phyloP scores from a whole-genome alignment of 2,888 invertebrate genomes.

The Charanyca ferruginea region DNA sequence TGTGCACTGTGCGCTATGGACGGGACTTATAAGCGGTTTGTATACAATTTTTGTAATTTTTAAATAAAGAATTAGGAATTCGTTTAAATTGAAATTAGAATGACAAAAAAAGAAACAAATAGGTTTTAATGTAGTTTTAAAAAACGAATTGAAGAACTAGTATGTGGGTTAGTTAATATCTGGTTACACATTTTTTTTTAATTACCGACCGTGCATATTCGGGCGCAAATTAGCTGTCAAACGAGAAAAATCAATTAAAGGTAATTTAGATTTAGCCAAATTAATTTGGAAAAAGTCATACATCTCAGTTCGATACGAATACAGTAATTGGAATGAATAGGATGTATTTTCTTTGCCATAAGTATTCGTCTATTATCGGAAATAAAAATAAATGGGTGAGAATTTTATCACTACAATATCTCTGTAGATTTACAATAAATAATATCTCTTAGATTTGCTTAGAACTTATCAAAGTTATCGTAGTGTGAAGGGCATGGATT shows the following conservation, averaged over 20 bases:
- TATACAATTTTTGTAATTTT: constrained; percentile 34
- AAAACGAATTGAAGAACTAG: neutral
- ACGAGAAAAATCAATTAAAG: neutral
- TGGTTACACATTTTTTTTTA: neutral
- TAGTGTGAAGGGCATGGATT: constrained; percentile 35
- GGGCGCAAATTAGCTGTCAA: neutral
- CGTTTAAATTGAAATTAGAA: neutral
- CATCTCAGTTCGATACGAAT: no score
- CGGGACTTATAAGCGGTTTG: constrained; percentile 52
- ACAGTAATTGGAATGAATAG: no score
- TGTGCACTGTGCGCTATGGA: constrained; percentile 55
- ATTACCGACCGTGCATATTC: neutral
- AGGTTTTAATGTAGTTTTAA: no score
- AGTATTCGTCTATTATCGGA: neutral
- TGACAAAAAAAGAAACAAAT: no score
- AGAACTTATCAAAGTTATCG: constrained; percentile 49
- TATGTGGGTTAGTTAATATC: neutral
- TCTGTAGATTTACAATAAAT: constrained; percentile 21
- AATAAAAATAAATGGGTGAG: neutral
- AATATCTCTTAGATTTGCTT: constrained; percentile 50
- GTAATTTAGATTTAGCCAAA: no score
- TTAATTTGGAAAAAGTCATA: no score
- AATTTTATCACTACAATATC: constrained; percentile 5
- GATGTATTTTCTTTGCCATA: neutral
- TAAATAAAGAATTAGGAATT: no score